phyloP scores from a whole-genome alignment of 2,113 vertebrate species.

The Eubucco bourcierii region DNA sequence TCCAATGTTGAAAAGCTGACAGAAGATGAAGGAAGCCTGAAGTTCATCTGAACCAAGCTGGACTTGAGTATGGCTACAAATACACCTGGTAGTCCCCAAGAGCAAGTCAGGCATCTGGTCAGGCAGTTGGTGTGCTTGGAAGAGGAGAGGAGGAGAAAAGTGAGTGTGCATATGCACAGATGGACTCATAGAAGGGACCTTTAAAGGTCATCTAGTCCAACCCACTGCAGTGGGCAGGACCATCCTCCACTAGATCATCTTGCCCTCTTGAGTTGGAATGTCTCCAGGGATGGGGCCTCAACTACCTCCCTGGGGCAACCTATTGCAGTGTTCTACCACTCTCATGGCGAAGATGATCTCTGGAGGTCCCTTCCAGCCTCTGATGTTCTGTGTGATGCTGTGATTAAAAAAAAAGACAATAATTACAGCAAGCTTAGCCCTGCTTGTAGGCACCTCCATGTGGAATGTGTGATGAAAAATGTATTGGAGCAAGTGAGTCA shows the following conservation, averaged over 20 bases:
- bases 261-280: too few species aligned
- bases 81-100: neutral
- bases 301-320: too few species aligned
- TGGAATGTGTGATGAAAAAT: neutral
- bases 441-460: neutral
- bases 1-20: neutral
- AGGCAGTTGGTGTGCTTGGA: neutral
- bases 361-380: too few species aligned
- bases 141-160: neutral
- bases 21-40: neutral
- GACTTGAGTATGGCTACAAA: neutral
- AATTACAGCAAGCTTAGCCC: rapidly evolving
- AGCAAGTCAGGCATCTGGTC: neutral
- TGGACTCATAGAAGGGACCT: too few species aligned
- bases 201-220: too few species aligned
- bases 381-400: too few species aligned
- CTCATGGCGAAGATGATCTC: too few species aligned
- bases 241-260: too few species aligned
- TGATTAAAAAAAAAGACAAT: rapidly evolving
- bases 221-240: too few species aligned
- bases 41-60: neutral
- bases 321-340: too few species aligned
- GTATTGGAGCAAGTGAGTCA: neutral
- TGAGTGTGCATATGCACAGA: neutral
- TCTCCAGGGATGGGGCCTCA: too few species aligned